Evolutionary conservation across 2,797 vertebrate genomes (phyloP).

Genomic region (Pseudochromis fuscus): DNA sequence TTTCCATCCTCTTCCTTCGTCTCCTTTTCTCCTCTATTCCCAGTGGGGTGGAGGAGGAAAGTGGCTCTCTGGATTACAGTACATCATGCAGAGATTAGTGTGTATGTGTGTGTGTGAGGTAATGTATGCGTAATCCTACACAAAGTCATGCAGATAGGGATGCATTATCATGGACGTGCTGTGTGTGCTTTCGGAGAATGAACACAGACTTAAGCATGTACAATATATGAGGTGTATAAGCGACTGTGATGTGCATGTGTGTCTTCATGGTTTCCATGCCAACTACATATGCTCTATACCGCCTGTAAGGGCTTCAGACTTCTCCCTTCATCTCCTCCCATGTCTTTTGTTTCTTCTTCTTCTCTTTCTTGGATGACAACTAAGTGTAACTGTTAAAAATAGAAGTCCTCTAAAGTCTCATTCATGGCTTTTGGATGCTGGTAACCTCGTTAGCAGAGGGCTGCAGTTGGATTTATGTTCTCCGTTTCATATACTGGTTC

Average conservation of each 20-base stretch:
- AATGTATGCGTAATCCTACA: constrained; percentile 35
- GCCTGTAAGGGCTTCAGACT: constrained; percentile 6
- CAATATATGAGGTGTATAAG: constrained; percentile 18
- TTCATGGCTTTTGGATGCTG: background rate
- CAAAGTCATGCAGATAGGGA: constrained; percentile 10
- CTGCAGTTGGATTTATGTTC: background rate
- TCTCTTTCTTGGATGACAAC: background rate
- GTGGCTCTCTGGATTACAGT: constrained; percentile 39
- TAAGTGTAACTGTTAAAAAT: background rate
- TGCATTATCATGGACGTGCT: constrained; percentile 4
- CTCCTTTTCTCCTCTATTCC: background rate
- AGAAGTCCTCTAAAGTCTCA: background rate
- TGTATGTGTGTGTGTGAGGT: constrained; percentile 22
- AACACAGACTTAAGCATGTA: constrained; percentile 14
- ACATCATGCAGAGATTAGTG: constrained; percentile 26
- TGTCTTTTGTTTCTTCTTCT: background rate
- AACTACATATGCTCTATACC: constrained; percentile 47
- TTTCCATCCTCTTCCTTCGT: constrained; percentile 6
- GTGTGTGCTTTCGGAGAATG: background rate
- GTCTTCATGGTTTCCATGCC: constrained; percentile 55
- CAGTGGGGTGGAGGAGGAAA: background rate
- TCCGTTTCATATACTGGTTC: background rate
- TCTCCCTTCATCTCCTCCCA: constrained; percentile 7
- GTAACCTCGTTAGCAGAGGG: background rate
- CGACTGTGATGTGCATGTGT: too few species aligned